Evolutionary conservation across 2,113 vertebrate species (phyloP), one percentile per base, ranked within the genome.

Genomic region (Myotis brandtii): DNA sequence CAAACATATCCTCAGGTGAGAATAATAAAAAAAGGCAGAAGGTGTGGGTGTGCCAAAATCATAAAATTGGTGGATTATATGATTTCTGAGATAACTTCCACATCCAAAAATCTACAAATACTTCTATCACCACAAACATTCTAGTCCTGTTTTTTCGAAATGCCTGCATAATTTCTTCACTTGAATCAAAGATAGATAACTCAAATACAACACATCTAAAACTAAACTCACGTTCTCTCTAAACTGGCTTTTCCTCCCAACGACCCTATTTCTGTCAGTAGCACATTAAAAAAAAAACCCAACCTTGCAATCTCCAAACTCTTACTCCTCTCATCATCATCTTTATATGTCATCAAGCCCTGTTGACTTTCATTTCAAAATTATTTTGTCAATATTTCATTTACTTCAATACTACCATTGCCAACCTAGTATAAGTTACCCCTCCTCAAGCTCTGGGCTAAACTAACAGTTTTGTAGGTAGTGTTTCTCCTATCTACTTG

Each of bases 321-420:
- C 40, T 62, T 62, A 95, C 7, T 79, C 14, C 12, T 85, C 13
- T 96, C 79, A 89, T 80, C 64, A 91, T 73, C 48, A 75, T 8
- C 48, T 70, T 91, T 91, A 59, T 40, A 73, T 46, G 54, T 43
- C 13, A 88, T 79, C 34, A 96, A 94, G 34, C 67, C 20, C 40
- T 91, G n/a, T 6, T 84, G 9, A 70, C 14, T 92, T 17, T 69
- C 50, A 85, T 14, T 84, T 93, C 73, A 95, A 89, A 89, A 73
- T 80, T 76, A 62, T 73, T 93, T 81, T 83, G 46, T 32, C 34
- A 87, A 48, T 64, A 70, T 93, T 91, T 93, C 40, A 77, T 69
- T 92, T 97, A 88, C 56, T 91, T 88, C 67, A 89, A 50, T 50
- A 56, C 12, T 83, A 77, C 30, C 34, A 95, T 50, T 54, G 89